phyloP scores from a whole-genome alignment of 64 coral and sea anemone species.

The Stichodactyla mertensii region DNA sequence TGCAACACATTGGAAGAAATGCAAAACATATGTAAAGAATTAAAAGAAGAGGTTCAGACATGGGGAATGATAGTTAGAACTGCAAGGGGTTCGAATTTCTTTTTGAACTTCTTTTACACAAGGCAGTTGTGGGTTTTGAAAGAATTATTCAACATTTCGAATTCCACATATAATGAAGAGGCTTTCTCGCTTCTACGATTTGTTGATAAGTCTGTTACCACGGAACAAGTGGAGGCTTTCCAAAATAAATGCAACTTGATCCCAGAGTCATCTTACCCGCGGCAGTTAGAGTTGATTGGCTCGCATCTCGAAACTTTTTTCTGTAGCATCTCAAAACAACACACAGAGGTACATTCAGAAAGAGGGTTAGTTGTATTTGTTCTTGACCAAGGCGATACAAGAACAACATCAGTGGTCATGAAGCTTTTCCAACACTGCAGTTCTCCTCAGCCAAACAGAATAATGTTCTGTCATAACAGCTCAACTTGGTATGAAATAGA shows the following conservation, averaged over 20 bases:
- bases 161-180: neutral
- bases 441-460: slow-evolving; percentile 48
- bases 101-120: slow-evolving; percentile 79
- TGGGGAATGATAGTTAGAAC: slow-evolving; percentile 52
- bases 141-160: neutral
- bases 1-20: slow-evolving; percentile 39
- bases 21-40: slow-evolving; percentile 5
- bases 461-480: slow-evolving; percentile 73
- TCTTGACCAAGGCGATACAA: slow-evolving; percentile 59
- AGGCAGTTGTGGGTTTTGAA: slow-evolving; percentile 62
- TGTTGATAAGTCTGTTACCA: neutral
- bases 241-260: slow-evolving; percentile 20
- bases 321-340: neutral
- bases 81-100: slow-evolving; percentile 39
- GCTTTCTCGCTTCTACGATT: neutral
- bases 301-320: slow-evolving; percentile 35
- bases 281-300: slow-evolving; percentile 29
- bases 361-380: slow-evolving; percentile 65
- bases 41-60: slow-evolving; percentile 25
- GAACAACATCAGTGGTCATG: slow-evolving; percentile 71
- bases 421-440: slow-evolving; percentile 49
- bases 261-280: slow-evolving; percentile 14
- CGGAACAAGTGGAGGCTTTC: neutral
- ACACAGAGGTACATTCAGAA: neutral
- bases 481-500: slow-evolving; percentile 82